phyloP scores from a whole-genome alignment of 1,140 invertebrate species.

The Hyles euphorbiae region DNA sequence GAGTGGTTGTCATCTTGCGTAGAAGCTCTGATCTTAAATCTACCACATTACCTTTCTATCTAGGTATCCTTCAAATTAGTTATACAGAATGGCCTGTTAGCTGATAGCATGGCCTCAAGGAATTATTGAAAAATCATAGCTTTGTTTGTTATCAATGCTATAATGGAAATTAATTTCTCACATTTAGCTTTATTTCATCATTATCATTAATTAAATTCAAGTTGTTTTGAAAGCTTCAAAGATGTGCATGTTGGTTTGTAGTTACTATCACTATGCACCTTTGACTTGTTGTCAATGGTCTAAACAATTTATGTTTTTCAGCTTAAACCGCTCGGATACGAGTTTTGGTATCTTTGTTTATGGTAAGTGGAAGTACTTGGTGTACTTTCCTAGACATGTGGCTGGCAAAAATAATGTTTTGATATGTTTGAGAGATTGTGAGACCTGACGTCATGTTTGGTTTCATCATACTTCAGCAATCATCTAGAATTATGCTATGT shows the following conservation, averaged over 20 bases:
- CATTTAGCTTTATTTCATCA: too few species aligned
- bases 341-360: constrained; percentile 63
- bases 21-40: too few species aligned
- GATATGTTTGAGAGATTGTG: neutral
- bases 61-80: too few species aligned
- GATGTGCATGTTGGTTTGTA: constrained; percentile 36
- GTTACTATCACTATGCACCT: constrained; percentile 12
- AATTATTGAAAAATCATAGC: too few species aligned
- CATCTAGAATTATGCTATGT: too few species aligned
- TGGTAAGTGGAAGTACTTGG: constrained; percentile 69
- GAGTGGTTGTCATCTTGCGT: too few species aligned
- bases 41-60: too few species aligned
- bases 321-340: constrained; percentile 67
- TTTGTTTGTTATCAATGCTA: too few species aligned
- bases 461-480: neutral
- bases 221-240: neutral
- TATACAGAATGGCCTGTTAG: too few species aligned
- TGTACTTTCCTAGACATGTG: constrained; percentile 54
- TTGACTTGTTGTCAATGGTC: constrained; percentile 50
- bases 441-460: neutral
- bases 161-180: too few species aligned
- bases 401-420: constrained; percentile 25
- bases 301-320: constrained; percentile 73
- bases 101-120: too few species aligned
- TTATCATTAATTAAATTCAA: neutral